These are phyloP conservation scores for Patagioenas fasciata DNA, from an alignment of 2,113 vertebrate species.

Conservation along the genomic window DNA sequence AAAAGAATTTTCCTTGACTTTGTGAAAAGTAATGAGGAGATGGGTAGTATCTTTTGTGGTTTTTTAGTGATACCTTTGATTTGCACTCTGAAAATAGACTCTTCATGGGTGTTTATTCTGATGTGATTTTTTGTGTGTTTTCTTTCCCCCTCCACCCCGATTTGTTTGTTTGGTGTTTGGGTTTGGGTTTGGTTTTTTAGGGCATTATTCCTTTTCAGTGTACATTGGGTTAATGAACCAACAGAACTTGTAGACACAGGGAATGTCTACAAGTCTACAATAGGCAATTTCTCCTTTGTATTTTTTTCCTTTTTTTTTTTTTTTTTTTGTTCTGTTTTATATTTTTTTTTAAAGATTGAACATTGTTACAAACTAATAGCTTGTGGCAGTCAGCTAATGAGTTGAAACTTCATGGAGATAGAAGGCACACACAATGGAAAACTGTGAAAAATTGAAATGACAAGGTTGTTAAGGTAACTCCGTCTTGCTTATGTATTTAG, in stretches of 20 bases:
- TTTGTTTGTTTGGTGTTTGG: no score
- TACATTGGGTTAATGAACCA: not conserved
- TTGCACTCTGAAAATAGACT: not conserved
- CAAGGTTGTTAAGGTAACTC: constrained; percentile 59
- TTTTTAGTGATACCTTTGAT: not conserved
- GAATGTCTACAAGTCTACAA: no score
- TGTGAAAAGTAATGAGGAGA: not conserved
- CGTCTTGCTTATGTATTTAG: constrained; percentile 17
- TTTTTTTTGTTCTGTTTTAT: not conserved
- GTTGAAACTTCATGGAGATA: constrained; percentile 38
- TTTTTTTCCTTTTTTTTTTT: not conserved
- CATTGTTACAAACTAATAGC: constrained; percentile 45
- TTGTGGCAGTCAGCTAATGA: constrained; percentile 62
- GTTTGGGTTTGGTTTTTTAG: not conserved
- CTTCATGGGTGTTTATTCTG: not conserved
- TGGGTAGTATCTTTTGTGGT: not conserved
- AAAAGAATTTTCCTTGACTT: not conserved
- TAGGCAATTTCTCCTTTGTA: not conserved
- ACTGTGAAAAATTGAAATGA: constrained; percentile 65
- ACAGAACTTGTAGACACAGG: not conserved
- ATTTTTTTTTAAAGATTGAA: not conserved
- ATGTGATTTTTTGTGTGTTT: not conserved
- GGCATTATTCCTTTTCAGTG: not conserved
- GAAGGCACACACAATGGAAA: constrained; percentile 31
- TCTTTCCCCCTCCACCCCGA: no score